Evolutionary conservation across 53 echinoderm and acorn worm genomes (phyloP).

Genomic region (Luidia sarsii): DNA sequence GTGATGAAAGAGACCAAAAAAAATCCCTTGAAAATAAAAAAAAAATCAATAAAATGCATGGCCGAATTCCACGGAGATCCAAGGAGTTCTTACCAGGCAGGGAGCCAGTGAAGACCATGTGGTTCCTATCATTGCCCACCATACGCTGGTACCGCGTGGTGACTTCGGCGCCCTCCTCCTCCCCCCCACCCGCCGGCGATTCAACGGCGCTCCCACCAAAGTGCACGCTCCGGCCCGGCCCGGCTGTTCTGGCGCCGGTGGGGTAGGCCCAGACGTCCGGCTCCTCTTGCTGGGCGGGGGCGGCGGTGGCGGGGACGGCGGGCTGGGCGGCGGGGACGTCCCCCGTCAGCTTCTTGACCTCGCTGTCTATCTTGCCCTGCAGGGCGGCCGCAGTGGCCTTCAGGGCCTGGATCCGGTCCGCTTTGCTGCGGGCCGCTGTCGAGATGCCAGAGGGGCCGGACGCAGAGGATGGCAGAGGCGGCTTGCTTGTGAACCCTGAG

Average conservation of each 20-base stretch:
- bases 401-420: constrained; percentile 79
- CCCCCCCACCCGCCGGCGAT: constrained; percentile 14
- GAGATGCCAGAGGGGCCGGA: constrained; percentile 19
- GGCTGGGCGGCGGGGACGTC: constrained; percentile 45
- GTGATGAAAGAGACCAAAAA: too few relatives aligned
- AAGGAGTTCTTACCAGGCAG: constrained; percentile 95
- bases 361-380: constrained; percentile 87
- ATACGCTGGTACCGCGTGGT: constrained; percentile 70
- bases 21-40: too few relatives aligned
- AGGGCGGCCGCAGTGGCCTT: constrained; percentile 89
- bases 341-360: constrained; percentile 81
- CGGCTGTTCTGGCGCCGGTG: constrained; percentile 13
- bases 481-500: neutral
- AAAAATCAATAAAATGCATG: too few relatives aligned
- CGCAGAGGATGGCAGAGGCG: constrained; percentile 10
- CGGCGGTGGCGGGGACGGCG: constrained; percentile 1
- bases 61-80: too few relatives aligned
- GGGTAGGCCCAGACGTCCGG: constrained; percentile 71
- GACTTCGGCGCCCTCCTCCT: neutral
- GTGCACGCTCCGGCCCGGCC: constrained; percentile 11
- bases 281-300: too few relatives aligned
- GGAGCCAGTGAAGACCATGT: constrained; percentile 73
- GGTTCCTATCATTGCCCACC: constrained; percentile 58
- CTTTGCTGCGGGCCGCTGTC: constrained; percentile 36
- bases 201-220: constrained; percentile 31